Base-by-base conservation (phyloP, 1,140 invertebrate species). In the Drosophila virilis region DNA sequence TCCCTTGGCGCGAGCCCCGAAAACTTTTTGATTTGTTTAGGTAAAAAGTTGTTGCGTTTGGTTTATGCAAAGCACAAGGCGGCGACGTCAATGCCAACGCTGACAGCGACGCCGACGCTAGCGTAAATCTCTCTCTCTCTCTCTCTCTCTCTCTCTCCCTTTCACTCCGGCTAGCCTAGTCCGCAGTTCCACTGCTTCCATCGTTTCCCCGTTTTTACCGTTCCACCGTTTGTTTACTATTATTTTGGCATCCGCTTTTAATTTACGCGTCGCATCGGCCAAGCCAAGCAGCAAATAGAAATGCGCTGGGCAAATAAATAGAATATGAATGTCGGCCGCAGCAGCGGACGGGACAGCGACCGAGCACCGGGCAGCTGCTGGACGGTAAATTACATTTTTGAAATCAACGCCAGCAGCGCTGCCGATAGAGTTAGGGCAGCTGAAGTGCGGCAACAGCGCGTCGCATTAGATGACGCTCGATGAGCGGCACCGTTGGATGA, bases 231-330 rank as follows among this genome's bases (percentile, higher is more conserved):
- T 80, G 70, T 78, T 85, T 85, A 78, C 74, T 75, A 86, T 74
- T 69, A 61, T 74, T 86, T 72, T 62, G 68, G 58, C 60, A 71
- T 69, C 55, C 64, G 82, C 74, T 88, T 85, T 85, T 71, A 77
- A 85, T 85, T 85, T 80, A 66, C 70, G 62, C 59, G 70, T 46
- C 35, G 45, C 68, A 50, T 64, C 59, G 58, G 54, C 22, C 60
- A 67, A 85, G 83, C 83, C 82, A 88, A 86, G 78, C 82, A 82
- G 82, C 83, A 86, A 88, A 88, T 86, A 86, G 68, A 88, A 85
- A 81, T 84, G 72, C 55, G 59, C 40, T 54, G 46, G 32, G 51
- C 51, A 88, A 76, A 79, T 71, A 88, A 69, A 88, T 88, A 73
- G 51, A 78, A 72, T 86, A 75, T 71, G 67, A 81, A 79, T 86